phyloP scores from a whole-genome alignment of 2,888 invertebrate genomes.

The Odontocerum albicorne region DNA sequence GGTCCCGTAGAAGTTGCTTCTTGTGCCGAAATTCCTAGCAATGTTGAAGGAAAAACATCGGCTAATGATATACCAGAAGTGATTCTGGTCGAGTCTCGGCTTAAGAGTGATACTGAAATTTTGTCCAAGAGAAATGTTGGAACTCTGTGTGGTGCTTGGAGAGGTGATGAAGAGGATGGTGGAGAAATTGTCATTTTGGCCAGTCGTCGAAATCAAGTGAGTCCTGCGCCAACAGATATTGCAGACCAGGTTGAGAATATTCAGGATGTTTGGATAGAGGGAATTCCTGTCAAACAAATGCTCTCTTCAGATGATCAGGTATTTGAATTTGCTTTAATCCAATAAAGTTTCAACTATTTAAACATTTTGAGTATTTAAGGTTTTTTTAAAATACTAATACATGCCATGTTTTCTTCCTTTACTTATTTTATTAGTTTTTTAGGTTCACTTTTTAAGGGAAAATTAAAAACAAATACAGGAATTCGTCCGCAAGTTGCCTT shows the following conservation, averaged over 20 bases:
- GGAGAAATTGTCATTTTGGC: conserved; percentile 52
- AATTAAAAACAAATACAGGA: too few relatives aligned
- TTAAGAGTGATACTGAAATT: conserved; percentile 1
- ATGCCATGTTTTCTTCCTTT: too few relatives aligned
- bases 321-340: too few relatives aligned
- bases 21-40: neutral
- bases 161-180: conserved; percentile 53
- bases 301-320: neutral
- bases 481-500: too few relatives aligned
- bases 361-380: too few relatives aligned
- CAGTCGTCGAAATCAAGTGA: conserved; percentile 46
- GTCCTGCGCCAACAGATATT: conserved; percentile 51
- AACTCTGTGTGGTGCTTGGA: conserved; percentile 57
- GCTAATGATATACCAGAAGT: too few relatives aligned
- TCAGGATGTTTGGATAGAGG: conserved; percentile 51
- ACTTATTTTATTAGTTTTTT: too few relatives aligned
- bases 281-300: neutral
- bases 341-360: too few relatives aligned
- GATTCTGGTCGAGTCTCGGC: neutral
- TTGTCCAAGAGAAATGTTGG: conserved; percentile 47
- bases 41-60: conserved; percentile 3
- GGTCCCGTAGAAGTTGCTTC: neutral
- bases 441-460: too few relatives aligned
- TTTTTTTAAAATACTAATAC: too few relatives aligned
- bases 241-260: conserved; percentile 54